These are phyloP conservation scores for Drosophila ercepeae DNA, from an alignment of 1,140 invertebrate species.

Conservation along the genomic window DNA sequence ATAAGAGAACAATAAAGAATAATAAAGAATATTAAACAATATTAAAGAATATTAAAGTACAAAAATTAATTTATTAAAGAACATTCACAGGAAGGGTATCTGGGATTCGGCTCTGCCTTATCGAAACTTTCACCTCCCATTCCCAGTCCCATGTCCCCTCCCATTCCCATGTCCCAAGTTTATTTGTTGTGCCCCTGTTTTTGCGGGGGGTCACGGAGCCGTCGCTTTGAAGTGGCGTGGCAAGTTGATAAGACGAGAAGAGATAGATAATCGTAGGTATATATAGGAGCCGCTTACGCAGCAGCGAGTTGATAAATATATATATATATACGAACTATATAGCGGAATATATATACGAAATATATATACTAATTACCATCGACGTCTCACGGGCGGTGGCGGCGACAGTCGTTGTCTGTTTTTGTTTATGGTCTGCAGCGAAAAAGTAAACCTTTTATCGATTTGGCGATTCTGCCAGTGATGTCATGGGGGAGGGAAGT, in stretches of 20 bases:
- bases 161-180: background rate
- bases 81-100: too few relatives aligned
- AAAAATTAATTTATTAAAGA: too few relatives aligned
- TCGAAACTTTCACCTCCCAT: too few relatives aligned
- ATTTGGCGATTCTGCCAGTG: conserved; percentile 45
- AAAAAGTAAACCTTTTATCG: conserved; percentile 59
- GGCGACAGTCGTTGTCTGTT: conserved; percentile 1
- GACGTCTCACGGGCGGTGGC: conserved; percentile 1
- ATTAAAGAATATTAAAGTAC: too few relatives aligned
- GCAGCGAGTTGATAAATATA: background rate
- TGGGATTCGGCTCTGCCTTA: too few relatives aligned
- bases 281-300: background rate
- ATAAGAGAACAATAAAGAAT: too few relatives aligned
- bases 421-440: conserved; percentile 34
- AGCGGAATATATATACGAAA: too few relatives aligned
- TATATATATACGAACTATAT: conserved; percentile 4
- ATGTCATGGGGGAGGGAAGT: conserved; percentile 44
- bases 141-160: too few relatives aligned
- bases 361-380: conserved; percentile 20
- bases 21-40: too few relatives aligned
- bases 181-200: background rate
- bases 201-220: conserved; percentile 44
- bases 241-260: conserved; percentile 26
- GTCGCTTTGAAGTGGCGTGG: conserved; percentile 3
- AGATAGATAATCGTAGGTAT: conserved; percentile 31